Conservation (phyloP, 2,797 vertebrate species). For the Botia almorhae region DNA sequence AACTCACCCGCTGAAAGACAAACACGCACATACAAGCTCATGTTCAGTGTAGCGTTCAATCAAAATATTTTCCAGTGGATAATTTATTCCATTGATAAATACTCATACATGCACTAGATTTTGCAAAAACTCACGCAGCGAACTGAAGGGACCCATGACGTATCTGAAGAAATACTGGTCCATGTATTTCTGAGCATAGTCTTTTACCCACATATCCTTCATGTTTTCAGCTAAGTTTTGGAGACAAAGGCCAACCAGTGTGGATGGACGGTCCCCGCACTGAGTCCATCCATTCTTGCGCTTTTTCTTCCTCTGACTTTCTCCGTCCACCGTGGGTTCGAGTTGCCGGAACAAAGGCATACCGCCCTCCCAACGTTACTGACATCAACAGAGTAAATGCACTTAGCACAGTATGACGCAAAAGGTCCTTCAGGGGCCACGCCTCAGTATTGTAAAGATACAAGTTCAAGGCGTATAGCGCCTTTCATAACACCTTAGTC, state of each 20-base stretch:
- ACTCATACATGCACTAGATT: conserved; percentile 3
- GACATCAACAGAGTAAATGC: background rate
- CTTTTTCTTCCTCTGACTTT: conserved; percentile 20
- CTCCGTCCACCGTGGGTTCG: conserved; percentile 17
- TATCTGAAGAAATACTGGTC: conserved; percentile 83
- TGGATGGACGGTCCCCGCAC: conserved; percentile 54
- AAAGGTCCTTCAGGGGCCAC: background rate
- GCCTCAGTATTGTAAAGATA: background rate
- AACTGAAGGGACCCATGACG: conserved; percentile 85
- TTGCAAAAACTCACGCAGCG: conserved; percentile 77
- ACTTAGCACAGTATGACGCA: background rate
- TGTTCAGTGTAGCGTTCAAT: background rate
- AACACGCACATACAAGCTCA: background rate
- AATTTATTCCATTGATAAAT: background rate
- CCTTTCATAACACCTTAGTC: background rate
- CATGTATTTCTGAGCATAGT: conserved; percentile 84
- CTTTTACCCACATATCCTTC: conserved; percentile 82
- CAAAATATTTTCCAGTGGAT: background rate
- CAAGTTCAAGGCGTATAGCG: background rate
- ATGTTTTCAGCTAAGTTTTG: conserved; percentile 82
- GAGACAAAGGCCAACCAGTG: conserved; percentile 76
- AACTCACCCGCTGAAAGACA: conserved; percentile 68
- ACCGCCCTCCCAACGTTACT: background rate
- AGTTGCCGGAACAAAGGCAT: conserved; percentile 73
- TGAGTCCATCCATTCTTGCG: background rate